Evolutionary conservation across 30 jellyfish, hydroid and myxozoan species (phyloP).

Genomic region (Sanderia malayensis): DNA sequence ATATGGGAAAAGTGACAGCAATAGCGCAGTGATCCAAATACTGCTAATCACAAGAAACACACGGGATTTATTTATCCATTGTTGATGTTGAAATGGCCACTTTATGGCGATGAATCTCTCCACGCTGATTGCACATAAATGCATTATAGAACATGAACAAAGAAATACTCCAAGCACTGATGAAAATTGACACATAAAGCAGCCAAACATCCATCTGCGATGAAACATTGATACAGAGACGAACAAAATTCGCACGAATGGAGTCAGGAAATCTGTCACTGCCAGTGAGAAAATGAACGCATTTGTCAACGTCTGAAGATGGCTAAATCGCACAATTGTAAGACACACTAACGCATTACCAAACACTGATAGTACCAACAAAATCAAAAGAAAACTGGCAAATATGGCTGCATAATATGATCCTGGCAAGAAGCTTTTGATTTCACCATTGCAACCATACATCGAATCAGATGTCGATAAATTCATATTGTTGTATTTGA

Average conservation of each 20-base stretch:
- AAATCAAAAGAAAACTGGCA: constrained; percentile 43
- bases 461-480: constrained; percentile 1
- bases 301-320: constrained; percentile 55
- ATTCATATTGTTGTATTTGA: no score
- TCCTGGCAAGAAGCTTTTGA: constrained; percentile 19
- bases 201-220: constrained; percentile 74
- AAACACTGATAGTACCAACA: constrained; percentile 44
- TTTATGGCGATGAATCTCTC: constrained; percentile 68
- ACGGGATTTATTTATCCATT: constrained; percentile 45
- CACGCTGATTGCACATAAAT: constrained; percentile 67
- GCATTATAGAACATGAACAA: constrained; percentile 72
- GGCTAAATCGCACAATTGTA: constrained; percentile 54
- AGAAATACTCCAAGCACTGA: constrained; percentile 78
- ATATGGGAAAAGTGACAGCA: constrained; percentile 72
- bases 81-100: constrained; percentile 62
- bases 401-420: constrained; percentile 31
- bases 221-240: constrained; percentile 46
- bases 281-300: constrained; percentile 67
- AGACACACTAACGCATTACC: constrained; percentile 75
- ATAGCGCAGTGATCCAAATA: constrained; percentile 65
- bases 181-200: constrained; percentile 75
- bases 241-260: constrained; percentile 58
- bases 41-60: constrained; percentile 25
- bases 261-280: constrained; percentile 74
- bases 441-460: constrained; percentile 72